phyloP scores from a whole-genome alignment of 2,797 vertebrate genomes.

The Rhynchonycteris naso region DNA sequence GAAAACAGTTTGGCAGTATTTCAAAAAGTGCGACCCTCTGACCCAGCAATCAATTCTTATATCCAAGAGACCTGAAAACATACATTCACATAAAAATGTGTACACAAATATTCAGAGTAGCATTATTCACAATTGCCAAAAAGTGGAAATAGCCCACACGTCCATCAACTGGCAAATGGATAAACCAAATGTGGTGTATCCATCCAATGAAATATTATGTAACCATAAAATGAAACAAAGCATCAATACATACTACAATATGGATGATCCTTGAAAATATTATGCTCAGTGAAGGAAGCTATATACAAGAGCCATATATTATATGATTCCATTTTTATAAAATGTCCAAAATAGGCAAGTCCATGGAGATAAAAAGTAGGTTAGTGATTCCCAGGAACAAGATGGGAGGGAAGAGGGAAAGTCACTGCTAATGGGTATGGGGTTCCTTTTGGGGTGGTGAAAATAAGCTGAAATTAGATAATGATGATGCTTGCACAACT shows the following conservation, averaged over 20 bases:
- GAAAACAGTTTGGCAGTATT: slow-evolving; percentile 19
- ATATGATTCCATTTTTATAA: background rate
- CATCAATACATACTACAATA: background rate
- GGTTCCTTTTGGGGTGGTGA: background rate
- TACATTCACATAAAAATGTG: background rate
- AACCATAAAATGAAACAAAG: background rate
- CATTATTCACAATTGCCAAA: slow-evolving; percentile 9
- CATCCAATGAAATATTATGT: background rate
- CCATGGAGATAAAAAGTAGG: background rate
- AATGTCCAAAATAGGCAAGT: slow-evolving; percentile 12
- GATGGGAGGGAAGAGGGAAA: background rate
- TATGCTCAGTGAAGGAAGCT: background rate
- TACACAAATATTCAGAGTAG: background rate
- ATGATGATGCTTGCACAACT: background rate
- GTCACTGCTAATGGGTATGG: background rate
- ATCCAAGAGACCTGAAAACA: slow-evolving; percentile 22
- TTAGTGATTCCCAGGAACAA: background rate
- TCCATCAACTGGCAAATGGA: background rate
- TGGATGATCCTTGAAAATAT: background rate
- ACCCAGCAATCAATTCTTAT: background rate
- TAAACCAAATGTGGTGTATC: background rate
- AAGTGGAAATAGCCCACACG: background rate
- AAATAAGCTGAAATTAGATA: slow-evolving; percentile 34
- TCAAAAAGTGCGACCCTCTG: background rate
- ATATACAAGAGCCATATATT: background rate